Percentiles rank a stretch among this genome's conserved stretches.
Conservation (phyloP, 2,113 vertebrate species). For the Platichthys flesus region DNA sequence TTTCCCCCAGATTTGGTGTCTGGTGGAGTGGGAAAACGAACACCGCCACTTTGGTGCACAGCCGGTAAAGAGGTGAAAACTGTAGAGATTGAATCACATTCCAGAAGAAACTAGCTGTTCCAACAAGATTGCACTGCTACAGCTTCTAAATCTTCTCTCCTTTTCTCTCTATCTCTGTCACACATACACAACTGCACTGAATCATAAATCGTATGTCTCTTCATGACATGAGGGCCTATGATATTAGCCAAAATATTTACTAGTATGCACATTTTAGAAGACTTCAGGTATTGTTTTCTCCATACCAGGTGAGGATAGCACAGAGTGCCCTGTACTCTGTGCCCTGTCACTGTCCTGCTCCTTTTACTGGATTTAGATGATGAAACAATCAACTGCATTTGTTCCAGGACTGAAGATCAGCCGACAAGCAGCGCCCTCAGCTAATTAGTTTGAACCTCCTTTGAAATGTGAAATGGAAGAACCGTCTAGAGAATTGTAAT, state of each 20-base stretch:
- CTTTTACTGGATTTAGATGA: slow-evolving; percentile 17
- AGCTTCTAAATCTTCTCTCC: not conserved
- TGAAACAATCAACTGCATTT: slow-evolving; percentile 35
- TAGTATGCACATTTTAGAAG: not conserved
- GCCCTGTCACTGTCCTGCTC: slow-evolving; percentile 5
- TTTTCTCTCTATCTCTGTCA: not conserved
- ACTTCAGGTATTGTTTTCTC: not conserved
- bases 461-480: slow-evolving; percentile 60
- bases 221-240: not conserved
- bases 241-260: slow-evolving; percentile 1
- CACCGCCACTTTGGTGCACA: slow-evolving; percentile 34
- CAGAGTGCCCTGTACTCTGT: slow-evolving; percentile 4
- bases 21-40: slow-evolving; percentile 42
- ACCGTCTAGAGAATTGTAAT: slow-evolving; percentile 51
- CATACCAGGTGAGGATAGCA: not conserved
- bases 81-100: slow-evolving; percentile 40
- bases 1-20: slow-evolving; percentile 44
- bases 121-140: not conserved
- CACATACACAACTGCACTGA: not conserved
- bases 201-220: not conserved
- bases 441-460: slow-evolving; percentile 68
- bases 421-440: slow-evolving; percentile 41
- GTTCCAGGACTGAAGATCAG: slow-evolving; percentile 47
- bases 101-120: slow-evolving; percentile 1
- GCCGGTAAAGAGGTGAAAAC: slow-evolving; percentile 36